Base-by-base conservation (phyloP, 2,888 invertebrate genomes). In the Drosophila tripunctata region DNA sequence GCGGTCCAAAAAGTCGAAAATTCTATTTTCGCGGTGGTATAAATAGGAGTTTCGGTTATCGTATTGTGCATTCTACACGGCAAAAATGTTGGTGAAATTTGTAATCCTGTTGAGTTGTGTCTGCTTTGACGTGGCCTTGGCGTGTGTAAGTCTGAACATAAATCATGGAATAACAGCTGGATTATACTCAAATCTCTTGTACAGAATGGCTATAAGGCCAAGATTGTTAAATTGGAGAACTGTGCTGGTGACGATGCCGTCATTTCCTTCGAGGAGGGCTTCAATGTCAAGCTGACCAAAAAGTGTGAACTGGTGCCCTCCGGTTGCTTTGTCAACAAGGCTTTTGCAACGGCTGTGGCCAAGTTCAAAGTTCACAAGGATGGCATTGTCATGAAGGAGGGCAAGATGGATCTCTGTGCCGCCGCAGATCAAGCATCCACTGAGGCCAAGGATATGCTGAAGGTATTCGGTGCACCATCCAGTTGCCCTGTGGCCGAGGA, bases 271-370 rank as follows among this genome's bases (percentile, higher is more conserved):
- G 89, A 89, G 33, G 70, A 85, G 0, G 87, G 84, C 10, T 91
- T 91, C 24, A 67, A 63, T 2, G 67, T 91, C 1, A 88, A 88
- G 57, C 64, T 91, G 30, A 91, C 88, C 33, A 91, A 91, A 50
- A 91, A 92, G 61, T 92, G 92, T 72, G 92, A 92, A 67, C 38
- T 92, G 3, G 75, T 92, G 4, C 89, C 92, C 3, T 67, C 56
- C 1, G 92, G 92, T 14, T 92, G 92, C 72, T 70, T 92, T 1
- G 72, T 67, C 1, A 90, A 90, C 15, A 92, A 92, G 75, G 88
- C 89, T 0, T 92, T 92, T 38, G 78, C 65, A 24, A 91, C 91
- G 1, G 92, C 92, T 4, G 67, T 85, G 82, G 88, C 89, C 15
- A 89, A 84, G 27, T 92, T 88, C 64, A 89, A 88, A 21, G 58